Evolutionary conservation across 1,140 invertebrate species (phyloP).

Genomic region (Sogatella furcifera): DNA sequence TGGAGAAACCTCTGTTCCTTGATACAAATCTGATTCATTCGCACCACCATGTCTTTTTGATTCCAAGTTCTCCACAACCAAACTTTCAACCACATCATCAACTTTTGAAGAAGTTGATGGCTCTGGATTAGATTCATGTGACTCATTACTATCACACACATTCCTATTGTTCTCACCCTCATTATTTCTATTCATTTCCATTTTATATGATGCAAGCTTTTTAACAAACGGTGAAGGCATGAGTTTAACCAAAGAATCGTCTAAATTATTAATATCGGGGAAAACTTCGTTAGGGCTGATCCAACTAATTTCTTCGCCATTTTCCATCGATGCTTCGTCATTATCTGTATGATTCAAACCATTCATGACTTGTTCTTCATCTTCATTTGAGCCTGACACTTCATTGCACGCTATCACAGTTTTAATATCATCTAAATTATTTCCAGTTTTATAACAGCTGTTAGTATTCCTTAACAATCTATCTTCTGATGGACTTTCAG

Average conservation of each 20-base stretch:
- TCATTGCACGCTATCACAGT: not conserved
- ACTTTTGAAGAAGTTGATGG: not conserved
- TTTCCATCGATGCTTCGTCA: not conserved
- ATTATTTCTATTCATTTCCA: not conserved
- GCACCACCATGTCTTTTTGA: not conserved
- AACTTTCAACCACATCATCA: not conserved
- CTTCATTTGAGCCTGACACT: not conserved
- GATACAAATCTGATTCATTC: not conserved
- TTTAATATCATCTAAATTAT: not conserved
- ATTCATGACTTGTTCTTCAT: not conserved
- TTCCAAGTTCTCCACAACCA: not conserved
- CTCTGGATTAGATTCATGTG: not conserved
- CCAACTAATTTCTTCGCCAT: slow-evolving; percentile 9
- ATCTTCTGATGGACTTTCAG: not conserved
- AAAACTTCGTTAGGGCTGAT: slow-evolving; percentile 19
- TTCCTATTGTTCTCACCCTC: not conserved
- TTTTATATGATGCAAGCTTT: not conserved
- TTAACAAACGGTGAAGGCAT: slow-evolving; percentile 7
- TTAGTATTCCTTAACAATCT: no score
- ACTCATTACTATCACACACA: not conserved
- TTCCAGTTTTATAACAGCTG: not conserved
- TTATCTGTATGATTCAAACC: not conserved
- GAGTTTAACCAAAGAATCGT: slow-evolving; percentile 9
- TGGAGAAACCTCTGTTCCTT: slow-evolving; percentile 2
- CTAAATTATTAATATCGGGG: slow-evolving; percentile 18